Base-by-base conservation (phyloP, 2,888 invertebrate species). In the Sicus ferrugineus region DNA sequence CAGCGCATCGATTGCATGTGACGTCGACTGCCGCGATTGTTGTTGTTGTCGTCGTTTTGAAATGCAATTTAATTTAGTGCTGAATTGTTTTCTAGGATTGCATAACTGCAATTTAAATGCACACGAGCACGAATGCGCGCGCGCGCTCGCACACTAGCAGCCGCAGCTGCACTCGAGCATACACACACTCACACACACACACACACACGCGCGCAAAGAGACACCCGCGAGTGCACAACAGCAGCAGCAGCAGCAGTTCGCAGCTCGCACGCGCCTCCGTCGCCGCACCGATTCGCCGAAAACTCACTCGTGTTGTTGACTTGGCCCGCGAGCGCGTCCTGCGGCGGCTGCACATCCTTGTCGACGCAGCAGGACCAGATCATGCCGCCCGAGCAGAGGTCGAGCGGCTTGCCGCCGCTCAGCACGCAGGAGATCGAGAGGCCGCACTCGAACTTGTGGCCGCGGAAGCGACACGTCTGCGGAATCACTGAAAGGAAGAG, bases 311-410 rank as follows among this genome's bases (percentile, higher is more conserved):
- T 95, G 83, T 95, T 95, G 83, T 93, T 93, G 2, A 95, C 88
- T 21, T 92, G 87, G 26, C 90, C 90, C 19, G 88, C 85, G 77
- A 91, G 87, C 70, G 84, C 83, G 72, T 85, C 85, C 73, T 87
- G 89, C 52, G 87, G 87, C n/a, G n/a, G 86, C 81, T 75, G 90
- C 85, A 83, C 86, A 81, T 93, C 91, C 74, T 90, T 88, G 83
- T 95, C 94, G 11, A 96, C 93, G 81, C 96, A 96, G 84, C 96
- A 96, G 5, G 94, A 93, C 96, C 96, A 96, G 77, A 96, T 94
- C 90, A 96, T 91, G 66, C 96, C 96, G 26, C 96, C 96, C 14
- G 94, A 95, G 83, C 96, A 96, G 0, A 96, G 88, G 85, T 96
- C 96, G 80, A 96, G 85, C 1, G 96, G 95, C 75, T 93, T 90